Conservation (phyloP, 2,797 vertebrate species). For the Cryptoprocta ferox region DNA sequence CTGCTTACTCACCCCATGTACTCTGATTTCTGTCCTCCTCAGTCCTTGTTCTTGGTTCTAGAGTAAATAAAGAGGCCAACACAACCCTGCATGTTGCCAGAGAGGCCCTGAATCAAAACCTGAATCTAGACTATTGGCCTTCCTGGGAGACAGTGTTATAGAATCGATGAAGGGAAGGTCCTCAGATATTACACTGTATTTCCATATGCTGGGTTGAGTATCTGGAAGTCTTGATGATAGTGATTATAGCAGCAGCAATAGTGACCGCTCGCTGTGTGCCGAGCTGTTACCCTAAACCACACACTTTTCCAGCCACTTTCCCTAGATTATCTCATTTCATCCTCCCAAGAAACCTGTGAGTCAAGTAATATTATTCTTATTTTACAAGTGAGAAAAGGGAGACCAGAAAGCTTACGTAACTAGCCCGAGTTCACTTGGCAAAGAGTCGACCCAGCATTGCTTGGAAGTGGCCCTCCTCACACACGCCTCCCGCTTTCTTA, state of each 20-base stretch:
- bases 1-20: not conserved
- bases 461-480: not conserved
- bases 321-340: not conserved
- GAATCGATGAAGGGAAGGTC: not conserved
- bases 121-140: not conserved
- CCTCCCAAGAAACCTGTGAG: not conserved
- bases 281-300: not conserved
- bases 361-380: not conserved
- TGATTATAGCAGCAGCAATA: not conserved
- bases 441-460: not conserved
- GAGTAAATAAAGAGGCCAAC: not conserved
- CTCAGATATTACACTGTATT: not conserved
- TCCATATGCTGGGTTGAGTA: not conserved
- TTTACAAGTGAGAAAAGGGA: not conserved
- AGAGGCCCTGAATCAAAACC: not conserved
- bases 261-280: not conserved
- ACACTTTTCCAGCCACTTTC: not conserved
- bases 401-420: not conserved
- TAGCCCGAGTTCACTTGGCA: not conserved
- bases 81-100: not conserved
- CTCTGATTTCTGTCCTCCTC: not conserved
- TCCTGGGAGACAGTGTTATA: not conserved
- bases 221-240: not conserved
- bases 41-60: not conserved
- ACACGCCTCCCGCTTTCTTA: rapidly evolving